A percentile compares a stretch with the other conserved stretches of the same genome.
Conservation (phyloP, 2,888 invertebrate species). For the Chrysomela aeneicollis region DNA sequence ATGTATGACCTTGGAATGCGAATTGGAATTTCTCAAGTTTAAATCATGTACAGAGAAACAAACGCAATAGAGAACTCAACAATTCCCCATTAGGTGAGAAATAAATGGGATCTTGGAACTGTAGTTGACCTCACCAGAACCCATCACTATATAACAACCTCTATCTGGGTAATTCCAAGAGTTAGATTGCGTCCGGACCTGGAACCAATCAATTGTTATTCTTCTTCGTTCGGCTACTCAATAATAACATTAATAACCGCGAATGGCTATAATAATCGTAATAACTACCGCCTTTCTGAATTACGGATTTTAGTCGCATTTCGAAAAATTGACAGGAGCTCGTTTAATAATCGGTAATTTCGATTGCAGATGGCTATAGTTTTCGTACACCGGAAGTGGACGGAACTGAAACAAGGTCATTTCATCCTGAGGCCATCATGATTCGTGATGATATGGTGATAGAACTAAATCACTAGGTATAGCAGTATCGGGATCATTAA, state of each 20-base stretch:
- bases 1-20: too few relatives aligned
- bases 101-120: too few relatives aligned
- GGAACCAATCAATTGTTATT: neutral
- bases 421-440: neutral
- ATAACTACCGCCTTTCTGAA: slow-evolving; percentile 15
- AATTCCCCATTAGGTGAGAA: too few relatives aligned
- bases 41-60: too few relatives aligned
- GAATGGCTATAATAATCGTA: neutral
- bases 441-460: neutral
- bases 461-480: neutral
- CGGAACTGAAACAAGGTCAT: slow-evolving; percentile 12
- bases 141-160: too few relatives aligned
- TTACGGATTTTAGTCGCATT: slow-evolving; percentile 21
- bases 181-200: neutral
- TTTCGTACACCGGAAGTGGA: slow-evolving; percentile 13
- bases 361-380: slow-evolving; percentile 11
- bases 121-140: too few relatives aligned
- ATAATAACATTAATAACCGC: neutral
- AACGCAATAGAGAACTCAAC: too few relatives aligned
- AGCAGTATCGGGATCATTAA: neutral
- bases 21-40: too few relatives aligned
- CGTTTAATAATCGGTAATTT: slow-evolving; percentile 20
- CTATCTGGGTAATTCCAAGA: too few relatives aligned
- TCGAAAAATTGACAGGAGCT: slow-evolving; percentile 21
- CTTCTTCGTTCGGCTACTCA: neutral